These are phyloP conservation scores for Eulithis prunata DNA, from an alignment of 2,888 invertebrate species.

Conservation along the genomic window DNA sequence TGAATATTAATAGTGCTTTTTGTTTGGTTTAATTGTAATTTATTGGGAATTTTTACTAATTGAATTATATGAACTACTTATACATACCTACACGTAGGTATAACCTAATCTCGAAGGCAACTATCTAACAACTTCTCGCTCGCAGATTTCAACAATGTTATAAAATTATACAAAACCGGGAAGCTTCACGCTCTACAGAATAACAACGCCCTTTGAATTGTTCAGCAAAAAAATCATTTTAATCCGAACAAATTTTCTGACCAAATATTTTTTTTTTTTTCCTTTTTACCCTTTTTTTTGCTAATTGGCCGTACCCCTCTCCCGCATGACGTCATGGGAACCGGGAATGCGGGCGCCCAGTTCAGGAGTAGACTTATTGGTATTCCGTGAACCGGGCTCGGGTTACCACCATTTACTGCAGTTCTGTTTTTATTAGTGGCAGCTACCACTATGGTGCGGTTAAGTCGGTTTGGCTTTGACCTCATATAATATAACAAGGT, in stretches of 20 bases:
- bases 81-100: not conserved
- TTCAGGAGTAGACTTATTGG: not conserved
- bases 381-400: constrained; percentile 11
- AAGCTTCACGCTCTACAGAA: no score
- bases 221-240: no score
- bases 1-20: constrained; percentile 41
- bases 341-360: constrained; percentile 37
- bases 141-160: no score
- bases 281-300: no score
- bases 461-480: not conserved
- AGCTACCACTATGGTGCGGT: constrained; percentile 6
- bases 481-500: no score
- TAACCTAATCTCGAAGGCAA: no score
- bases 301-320: not conserved
- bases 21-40: constrained; percentile 34
- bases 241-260: no score
- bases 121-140: no score
- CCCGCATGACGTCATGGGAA: constrained; percentile 38
- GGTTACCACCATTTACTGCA: constrained; percentile 34
- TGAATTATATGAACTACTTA: constrained; percentile 15
- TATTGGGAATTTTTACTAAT: constrained; percentile 29
- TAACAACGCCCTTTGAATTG: no score
- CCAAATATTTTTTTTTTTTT: no score
- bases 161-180: no score
- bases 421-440: constrained; percentile 18